A percentile compares a stretch with the other conserved stretches of the same genome.
Evolutionary conservation across 1,140 invertebrate genomes (phyloP).

Genomic region (Megalopta genalis): DNA sequence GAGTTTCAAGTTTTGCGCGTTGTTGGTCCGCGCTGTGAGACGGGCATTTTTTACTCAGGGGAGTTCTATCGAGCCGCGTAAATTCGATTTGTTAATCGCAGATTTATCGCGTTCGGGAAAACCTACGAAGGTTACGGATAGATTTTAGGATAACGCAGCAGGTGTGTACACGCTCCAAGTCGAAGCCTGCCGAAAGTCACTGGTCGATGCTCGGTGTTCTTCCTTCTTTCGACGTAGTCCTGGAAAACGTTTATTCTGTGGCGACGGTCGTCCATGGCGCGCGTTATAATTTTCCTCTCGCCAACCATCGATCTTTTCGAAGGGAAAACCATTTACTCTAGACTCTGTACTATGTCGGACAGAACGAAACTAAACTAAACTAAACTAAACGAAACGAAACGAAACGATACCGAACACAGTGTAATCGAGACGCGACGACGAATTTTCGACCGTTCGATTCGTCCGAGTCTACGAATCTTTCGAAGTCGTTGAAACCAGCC

Average conservation of each 20-base stretch:
- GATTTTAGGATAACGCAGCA: slow-evolving; percentile 34
- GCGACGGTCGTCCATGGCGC: too few relatives aligned
- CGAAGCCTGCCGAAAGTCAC: not conserved
- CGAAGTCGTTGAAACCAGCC: not conserved
- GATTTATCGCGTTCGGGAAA: slow-evolving; percentile 27
- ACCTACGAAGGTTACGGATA: slow-evolving; percentile 9
- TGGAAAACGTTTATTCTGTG: slow-evolving; percentile 10
- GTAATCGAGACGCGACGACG: too few relatives aligned
- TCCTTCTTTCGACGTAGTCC: slow-evolving; percentile 20
- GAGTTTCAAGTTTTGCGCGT: not conserved
- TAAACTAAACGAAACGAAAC: too few relatives aligned
- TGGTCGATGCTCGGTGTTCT: slow-evolving; percentile 39
- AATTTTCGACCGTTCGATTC: not conserved
- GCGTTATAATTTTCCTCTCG: too few relatives aligned
- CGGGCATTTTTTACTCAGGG: slow-evolving; percentile 64
- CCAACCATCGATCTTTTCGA: too few relatives aligned
- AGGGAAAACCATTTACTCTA: too few relatives aligned
- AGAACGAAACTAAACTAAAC: too few relatives aligned
- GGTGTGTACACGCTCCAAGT: slow-evolving; percentile 17
- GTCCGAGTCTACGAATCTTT: not conserved
- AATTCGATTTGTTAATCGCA: slow-evolving; percentile 23
- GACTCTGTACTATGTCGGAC: not conserved
- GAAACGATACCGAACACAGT: too few relatives aligned
- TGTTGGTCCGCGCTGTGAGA: slow-evolving; percentile 28
- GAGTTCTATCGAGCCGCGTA: slow-evolving; percentile 50